Conservation (phyloP, 2,113 vertebrate species). For the Alligator mississippiensis region DNA sequence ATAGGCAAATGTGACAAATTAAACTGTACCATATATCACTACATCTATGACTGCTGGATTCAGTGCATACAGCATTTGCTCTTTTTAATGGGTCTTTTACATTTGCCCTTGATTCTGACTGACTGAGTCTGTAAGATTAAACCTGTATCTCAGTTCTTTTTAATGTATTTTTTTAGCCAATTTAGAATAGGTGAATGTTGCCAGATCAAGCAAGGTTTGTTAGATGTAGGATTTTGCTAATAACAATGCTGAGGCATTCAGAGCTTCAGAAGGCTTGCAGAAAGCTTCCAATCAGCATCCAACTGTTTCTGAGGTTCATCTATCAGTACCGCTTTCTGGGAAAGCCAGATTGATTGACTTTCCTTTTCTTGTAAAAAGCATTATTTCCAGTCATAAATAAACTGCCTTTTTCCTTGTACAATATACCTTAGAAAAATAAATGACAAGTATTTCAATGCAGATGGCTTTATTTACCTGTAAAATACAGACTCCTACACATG, state of each 20-base stretch:
- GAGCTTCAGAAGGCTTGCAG: neutral
- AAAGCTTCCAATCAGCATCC: neutral
- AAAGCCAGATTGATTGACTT: neutral
- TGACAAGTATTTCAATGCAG: neutral
- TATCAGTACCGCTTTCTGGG: neutral
- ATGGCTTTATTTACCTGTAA: neutral
- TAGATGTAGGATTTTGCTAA: neutral
- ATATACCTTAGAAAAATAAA: neutral
- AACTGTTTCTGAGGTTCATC: neutral
- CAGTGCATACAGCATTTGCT: rapidly evolving
- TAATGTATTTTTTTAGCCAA: neutral
- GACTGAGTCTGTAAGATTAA: slow-evolving; percentile 10
- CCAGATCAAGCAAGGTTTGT: neutral
- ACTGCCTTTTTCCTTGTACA: neutral
- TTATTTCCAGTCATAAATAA: neutral
- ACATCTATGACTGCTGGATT: rapidly evolving
- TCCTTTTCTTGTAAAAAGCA: neutral
- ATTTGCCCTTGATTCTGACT: slow-evolving; percentile 32
- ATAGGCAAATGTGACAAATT: neutral
- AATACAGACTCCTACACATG: rapidly evolving
- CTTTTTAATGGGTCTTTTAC: neutral
- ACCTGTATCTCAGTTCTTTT: neutral
- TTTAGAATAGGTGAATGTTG: neutral
- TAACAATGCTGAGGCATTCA: neutral
- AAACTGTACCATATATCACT: neutral